Base-by-base conservation (phyloP, 2,888 invertebrate genomes). In the Volucella zonaria region DNA sequence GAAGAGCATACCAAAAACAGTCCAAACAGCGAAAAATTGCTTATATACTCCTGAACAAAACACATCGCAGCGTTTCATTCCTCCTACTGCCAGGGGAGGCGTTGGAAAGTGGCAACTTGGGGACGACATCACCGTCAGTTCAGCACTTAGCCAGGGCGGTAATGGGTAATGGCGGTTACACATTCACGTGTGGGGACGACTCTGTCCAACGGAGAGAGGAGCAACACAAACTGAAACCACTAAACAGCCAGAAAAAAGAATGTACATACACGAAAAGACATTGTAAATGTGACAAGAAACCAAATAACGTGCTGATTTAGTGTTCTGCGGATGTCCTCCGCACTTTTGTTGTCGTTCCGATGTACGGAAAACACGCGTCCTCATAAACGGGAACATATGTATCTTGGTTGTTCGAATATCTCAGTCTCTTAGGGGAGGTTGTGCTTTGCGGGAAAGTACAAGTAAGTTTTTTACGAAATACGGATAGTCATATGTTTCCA, bases 271-370 rank as follows among this genome's bases (percentile, higher is more conserved):
- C 68, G 83, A 85, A 73, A 78, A 82, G 87, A 87, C 86, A 86
- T 87, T 82, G 82, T 85, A 87, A 87, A 87, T 87, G 87, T 87
- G 87, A 86, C 87, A 87, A 87, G 87, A 82, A 87, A 87, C 87
- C 87, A 87, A 87, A 87, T 87, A 87, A 87, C 86, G 86, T 83
- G 86, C 86, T 87, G 87, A 87, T 87, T 87, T 87, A 87, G 87
- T 87, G 87, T 85, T 85, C 66, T 78, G 76, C 82, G 80, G 82
- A 87, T 87, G 83, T 86, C 81, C 81, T 81, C 83, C 80, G 78
- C 83, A 87, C 86, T 81, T 86, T 83, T 80, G 85, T 85, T 85
- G 81, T 85, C 76, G 85, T 73, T 68, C 18, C 76, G 52, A 76
- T 78, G 67, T 71, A 78, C 56, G 64, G 58, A 86, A 75, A 87